phyloP scores from a whole-genome alignment of 1,140 invertebrate species.

The Druon quercuslanigerum region DNA sequence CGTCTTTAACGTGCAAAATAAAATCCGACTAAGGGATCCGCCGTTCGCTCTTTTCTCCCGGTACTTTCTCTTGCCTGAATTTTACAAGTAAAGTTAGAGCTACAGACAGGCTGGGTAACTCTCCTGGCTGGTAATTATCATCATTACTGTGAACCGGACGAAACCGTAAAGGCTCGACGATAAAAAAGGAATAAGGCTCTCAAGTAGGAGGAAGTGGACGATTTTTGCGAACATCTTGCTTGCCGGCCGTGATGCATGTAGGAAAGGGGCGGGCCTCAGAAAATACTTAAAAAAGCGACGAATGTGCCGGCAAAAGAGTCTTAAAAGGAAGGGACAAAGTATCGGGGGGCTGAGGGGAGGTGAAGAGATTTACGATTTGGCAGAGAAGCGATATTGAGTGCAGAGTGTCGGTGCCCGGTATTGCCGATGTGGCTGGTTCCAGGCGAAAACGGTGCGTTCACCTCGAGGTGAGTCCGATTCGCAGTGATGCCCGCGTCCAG shows the following conservation, averaged over 20 bases:
- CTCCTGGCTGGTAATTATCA: constrained; percentile 5
- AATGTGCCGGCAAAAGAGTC: constrained; percentile 4
- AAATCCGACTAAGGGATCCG: not conserved
- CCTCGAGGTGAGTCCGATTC: constrained; percentile 26
- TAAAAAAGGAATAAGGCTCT: not conserved
- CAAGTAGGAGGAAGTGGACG: not conserved
- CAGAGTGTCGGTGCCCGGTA: not conserved
- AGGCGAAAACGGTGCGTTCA: constrained; percentile 28
- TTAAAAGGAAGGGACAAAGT: constrained; percentile 2
- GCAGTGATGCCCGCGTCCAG: constrained; percentile 15
- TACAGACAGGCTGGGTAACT: not conserved
- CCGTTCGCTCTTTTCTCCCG: not conserved
- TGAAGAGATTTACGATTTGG: constrained; percentile 16
- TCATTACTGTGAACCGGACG: not conserved
- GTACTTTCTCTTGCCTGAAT: not conserved
- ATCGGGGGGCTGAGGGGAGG: not conserved
- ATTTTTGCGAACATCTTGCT: too few relatives aligned
- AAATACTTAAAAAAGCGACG: not conserved
- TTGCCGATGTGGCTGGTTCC: not conserved
- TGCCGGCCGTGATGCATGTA: too few relatives aligned
- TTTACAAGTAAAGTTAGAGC: not conserved
- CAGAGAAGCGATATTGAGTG: constrained; percentile 19
- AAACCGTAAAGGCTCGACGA: not conserved
- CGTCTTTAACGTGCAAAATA: not conserved
- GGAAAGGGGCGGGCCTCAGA: not conserved